Conservation (phyloP, 2,797 vertebrate genomes). For the Muscicapa comitata region DNA sequence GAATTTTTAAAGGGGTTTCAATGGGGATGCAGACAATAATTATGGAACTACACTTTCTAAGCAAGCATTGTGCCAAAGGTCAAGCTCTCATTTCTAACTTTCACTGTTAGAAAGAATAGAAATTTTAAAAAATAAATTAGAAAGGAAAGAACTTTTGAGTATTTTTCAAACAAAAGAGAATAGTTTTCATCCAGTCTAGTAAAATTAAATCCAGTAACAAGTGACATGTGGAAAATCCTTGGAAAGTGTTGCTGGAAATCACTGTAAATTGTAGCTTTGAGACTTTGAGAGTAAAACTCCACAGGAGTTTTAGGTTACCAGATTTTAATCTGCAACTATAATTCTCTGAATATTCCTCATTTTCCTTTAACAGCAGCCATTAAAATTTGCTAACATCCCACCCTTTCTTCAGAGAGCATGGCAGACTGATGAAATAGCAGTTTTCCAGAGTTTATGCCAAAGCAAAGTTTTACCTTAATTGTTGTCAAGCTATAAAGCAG, state of each 20-base stretch:
- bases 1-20: background rate
- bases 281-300: background rate
- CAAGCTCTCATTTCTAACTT: background rate
- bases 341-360: background rate
- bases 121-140: background rate
- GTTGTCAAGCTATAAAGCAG: conserved; percentile 6
- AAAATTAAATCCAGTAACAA: background rate
- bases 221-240: background rate
- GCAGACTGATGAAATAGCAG: background rate
- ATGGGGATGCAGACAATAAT: background rate
- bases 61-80: background rate
- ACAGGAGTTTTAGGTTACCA: background rate
- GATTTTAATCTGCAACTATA: background rate
- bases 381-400: background rate
- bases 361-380: background rate
- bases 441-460: background rate
- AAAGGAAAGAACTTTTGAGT: background rate
- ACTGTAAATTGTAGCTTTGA: background rate
- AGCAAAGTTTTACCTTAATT: background rate
- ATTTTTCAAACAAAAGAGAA: background rate
- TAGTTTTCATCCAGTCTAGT: background rate
- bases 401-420: background rate
- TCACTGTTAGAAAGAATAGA: background rate
- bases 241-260: background rate
- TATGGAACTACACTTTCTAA: background rate